Base-by-base conservation (phyloP, 1,140 invertebrate genomes). In the Colletes latitarsis region DNA sequence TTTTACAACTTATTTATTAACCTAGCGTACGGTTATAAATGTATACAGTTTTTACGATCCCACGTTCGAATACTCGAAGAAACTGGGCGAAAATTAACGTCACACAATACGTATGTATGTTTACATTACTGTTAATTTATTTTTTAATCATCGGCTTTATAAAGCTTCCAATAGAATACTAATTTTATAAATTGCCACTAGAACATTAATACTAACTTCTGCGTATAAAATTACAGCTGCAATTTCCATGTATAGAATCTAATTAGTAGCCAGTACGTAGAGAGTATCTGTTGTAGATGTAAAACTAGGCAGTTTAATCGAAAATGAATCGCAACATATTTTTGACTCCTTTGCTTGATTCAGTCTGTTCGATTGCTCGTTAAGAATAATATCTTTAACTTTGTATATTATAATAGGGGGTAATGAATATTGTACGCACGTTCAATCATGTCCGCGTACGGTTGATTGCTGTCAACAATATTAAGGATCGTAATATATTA, bases 1-100 rank as follows among this genome's bases (percentile, higher is more conserved):
- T 58, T 71, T 74, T 64, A 66, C 52, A 15, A 46, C n/a, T 39
- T 62, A 62, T 62, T 72, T 72, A 62, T 62, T 17, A 62, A 21
- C 21, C 21, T n/a, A n/a, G 1, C 30, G 15, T 17, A 58, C 3
- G 8, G n/a, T n/a, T 14, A 30, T 55, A 39, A 46, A 46, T 6
- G 17, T 69, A 49, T 15, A 49, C n/a, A 4, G n/a, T 60, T 60
- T 3, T 6, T 69, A 19, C 9, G 4, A 58, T 43, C 39, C 4
- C 6, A 10, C 21, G n/a, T 71, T 60, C 58, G 14, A 70, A 70
- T 70, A 71, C 46, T 71, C 9, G n/a, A 62, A 52, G 6, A 30
- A 69, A 55, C 68, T 43, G 0, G 30, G 1, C 6, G 57, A 52
- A 73, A 21, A 55, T 39, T 41, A 9, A 73, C 39, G 17, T 62